phyloP scores from a whole-genome alignment of 2,797 vertebrate genomes.

The Botia almorhae region DNA sequence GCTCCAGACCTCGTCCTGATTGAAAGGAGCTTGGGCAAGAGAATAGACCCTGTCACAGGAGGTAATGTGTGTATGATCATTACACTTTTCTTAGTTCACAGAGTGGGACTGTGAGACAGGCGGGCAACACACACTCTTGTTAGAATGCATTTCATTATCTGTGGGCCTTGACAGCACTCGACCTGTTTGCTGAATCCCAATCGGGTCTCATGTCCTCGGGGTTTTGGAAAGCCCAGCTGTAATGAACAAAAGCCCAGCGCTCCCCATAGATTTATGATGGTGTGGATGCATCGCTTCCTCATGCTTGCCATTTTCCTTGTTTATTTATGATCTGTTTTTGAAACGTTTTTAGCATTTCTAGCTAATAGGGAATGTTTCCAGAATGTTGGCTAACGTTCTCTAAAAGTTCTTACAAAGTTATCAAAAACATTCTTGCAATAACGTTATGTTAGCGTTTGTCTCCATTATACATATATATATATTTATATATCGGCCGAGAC shows the following conservation, averaged over 20 bases:
- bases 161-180: conserved; percentile 53
- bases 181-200: conserved; percentile 61
- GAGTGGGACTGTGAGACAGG: conserved; percentile 49
- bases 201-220: conserved; percentile 54
- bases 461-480: too few species aligned
- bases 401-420: too few species aligned
- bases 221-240: conserved; percentile 56
- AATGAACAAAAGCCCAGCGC: conserved; percentile 61
- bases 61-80: conserved; percentile 74
- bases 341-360: neutral
- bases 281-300: conserved; percentile 40
- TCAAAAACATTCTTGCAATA: too few species aligned
- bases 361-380: too few species aligned
- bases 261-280: conserved; percentile 58
- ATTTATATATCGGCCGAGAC: too few species aligned
- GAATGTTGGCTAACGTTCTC: too few species aligned
- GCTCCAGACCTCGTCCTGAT: conserved; percentile 84
- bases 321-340: conserved; percentile 46
- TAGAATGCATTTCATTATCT: conserved; percentile 62
- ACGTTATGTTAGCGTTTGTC: too few species aligned
- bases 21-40: conserved; percentile 84
- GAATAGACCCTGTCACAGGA: conserved; percentile 82
- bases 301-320: conserved; percentile 53
- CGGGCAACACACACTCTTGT: conserved; percentile 33
- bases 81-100: conserved; percentile 52